Base-by-base conservation (phyloP, 2,113 vertebrate genomes). In the Pelvicachromis taeniatus region DNA sequence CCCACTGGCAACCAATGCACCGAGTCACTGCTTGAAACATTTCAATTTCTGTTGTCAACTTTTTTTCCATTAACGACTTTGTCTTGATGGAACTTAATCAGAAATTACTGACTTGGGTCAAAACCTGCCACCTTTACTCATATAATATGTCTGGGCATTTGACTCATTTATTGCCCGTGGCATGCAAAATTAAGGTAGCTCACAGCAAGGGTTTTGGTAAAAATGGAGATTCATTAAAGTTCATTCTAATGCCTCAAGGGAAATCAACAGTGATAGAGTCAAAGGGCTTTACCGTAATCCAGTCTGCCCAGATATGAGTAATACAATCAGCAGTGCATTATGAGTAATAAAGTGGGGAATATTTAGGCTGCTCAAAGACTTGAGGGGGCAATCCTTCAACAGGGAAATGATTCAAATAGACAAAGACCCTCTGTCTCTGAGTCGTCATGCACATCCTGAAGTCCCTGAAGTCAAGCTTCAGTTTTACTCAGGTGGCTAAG, bases 161-260 rank as follows among this genome's bases (percentile, higher is more conserved):
- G 77, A 56, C 83, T 94, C 85, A 77, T 89, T 78, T 84, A 87
- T 87, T 83, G 75, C 73, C 86, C 26, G 1, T 84, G 86, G 45
- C 84, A 48, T 89, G 81, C 83, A 77, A 81, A 82, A 91, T 93
- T 77, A 90, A 93, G 85, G 77, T 59, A 87, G 90, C 88, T 89
- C 84, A 14, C 80, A 87, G 86, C 35, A 21, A 53, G 42, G 83
- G 78, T 88, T 93, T 91, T 80, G 83, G 85, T 81, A 80, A 90
- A 89, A 92, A 88, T 68, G 89, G 73, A 92, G 88, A 91, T 94
- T 95, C 93, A 96, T 96, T 96, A 95, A 93, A 92, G 92, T 95
- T 94, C 91, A 85, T 84, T 85, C 82, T 23, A 21, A 17, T 53
- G 82, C 86, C 94, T 93, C 84, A 0, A 23, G 95, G 95, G 95